Conservation (phyloP, 2,113 vertebrate genomes). For the Gyps fulvus region DNA sequence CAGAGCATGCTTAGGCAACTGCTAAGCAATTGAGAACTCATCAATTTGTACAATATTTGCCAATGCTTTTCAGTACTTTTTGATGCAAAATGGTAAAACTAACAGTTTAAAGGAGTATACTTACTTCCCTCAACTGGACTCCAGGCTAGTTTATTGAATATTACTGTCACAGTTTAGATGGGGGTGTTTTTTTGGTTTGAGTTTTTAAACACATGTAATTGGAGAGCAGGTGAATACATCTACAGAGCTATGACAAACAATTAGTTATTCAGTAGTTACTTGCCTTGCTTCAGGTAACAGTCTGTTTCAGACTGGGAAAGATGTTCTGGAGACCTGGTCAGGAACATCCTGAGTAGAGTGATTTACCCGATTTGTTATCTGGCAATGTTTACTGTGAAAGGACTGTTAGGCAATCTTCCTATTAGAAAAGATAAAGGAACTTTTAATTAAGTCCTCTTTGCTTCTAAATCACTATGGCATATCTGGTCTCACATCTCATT, state of each 20-base stretch:
- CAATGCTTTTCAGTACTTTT: neutral
- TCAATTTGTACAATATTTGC: neutral
- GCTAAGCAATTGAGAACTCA: neutral
- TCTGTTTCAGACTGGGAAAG: neutral
- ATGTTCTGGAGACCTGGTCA: neutral
- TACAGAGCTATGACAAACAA: neutral
- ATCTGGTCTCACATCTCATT: neutral
- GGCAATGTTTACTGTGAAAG: neutral
- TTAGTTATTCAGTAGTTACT: neutral
- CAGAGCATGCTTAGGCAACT: neutral
- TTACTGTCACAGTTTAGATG: neutral
- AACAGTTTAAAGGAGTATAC: neutral
- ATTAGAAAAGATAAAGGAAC: neutral
- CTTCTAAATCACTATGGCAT: neutral
- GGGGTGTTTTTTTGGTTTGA: neutral
- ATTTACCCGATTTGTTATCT: neutral
- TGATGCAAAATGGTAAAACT: neutral
- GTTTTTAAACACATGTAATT: neutral
- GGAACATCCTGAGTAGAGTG: neutral
- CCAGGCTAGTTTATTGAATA: neutral
- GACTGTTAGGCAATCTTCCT: neutral
- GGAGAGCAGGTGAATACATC: neutral
- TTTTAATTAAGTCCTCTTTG: neutral
- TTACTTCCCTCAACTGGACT: neutral
- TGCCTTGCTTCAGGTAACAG: neutral